A percentile compares a stretch with the other conserved stretches of the same genome.
Evolutionary conservation across 2,888 invertebrate species (phyloP).

Genomic region (Ophion obscuratus): DNA sequence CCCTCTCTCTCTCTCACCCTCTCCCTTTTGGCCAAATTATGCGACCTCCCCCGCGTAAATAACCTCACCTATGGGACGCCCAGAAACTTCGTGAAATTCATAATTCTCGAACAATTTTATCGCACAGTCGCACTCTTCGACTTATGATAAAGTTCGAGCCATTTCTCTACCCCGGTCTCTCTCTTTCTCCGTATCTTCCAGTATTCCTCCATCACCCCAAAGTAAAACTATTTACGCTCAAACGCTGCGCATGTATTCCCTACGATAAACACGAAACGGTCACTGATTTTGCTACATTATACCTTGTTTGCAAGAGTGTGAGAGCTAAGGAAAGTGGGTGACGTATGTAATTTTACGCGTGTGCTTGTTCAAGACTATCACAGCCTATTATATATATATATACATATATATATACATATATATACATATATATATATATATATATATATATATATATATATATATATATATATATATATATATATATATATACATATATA

Average conservation of each 20-base stretch:
- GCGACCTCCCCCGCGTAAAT: neutral
- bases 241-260: neutral
- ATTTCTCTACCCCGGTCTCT: neutral
- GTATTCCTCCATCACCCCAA: neutral
- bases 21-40: slow-evolving; percentile 12
- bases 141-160: slow-evolving; percentile 53
- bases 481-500: neutral
- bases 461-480: neutral
- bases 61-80: neutral
- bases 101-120: slow-evolving; percentile 62
- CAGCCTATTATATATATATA: slow-evolving; percentile 48
- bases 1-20: neutral
- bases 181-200: slow-evolving; percentile 1
- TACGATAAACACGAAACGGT: slow-evolving; percentile 45
- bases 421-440: no score
- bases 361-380: slow-evolving; percentile 56
- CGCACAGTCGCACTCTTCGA: slow-evolving; percentile 50
- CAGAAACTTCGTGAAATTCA: slow-evolving; percentile 56
- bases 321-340: slow-evolving; percentile 32
- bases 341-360: slow-evolving; percentile 62
- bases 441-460: slow-evolving; percentile 19
- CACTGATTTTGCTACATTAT: slow-evolving; percentile 49
- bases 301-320: slow-evolving; percentile 14
- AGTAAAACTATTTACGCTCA: slow-evolving; percentile 46
- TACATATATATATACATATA: neutral